Percentiles rank a stretch among this genome's conserved stretches.
phyloP scores from a whole-genome alignment of 2,113 vertebrate species.

The Sigmodon hispidus region DNA sequence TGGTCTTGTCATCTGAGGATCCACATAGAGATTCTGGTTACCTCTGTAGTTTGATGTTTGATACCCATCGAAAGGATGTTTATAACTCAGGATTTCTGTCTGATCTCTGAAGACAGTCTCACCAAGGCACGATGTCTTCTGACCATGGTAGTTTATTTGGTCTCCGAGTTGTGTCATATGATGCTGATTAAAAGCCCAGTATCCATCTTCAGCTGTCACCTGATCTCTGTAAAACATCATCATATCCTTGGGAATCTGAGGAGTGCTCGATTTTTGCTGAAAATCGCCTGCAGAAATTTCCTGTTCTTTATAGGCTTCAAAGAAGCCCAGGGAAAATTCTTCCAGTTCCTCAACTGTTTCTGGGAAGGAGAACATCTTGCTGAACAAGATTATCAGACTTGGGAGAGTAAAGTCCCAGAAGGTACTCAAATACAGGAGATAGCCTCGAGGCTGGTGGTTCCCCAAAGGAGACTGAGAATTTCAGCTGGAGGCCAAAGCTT shows the following conservation, averaged over 20 bases:
- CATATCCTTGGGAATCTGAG: rapidly evolving
- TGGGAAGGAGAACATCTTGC: background rate
- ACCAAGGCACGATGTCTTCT: background rate
- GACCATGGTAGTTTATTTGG: background rate
- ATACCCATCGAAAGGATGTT: background rate
- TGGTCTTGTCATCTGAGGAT: background rate
- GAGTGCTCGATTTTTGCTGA: background rate
- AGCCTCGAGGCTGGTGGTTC: rapidly evolving
- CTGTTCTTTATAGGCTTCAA: background rate
- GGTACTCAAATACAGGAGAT: background rate
- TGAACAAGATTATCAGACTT: background rate
- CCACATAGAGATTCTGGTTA: background rate
- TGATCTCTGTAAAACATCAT: rapidly evolving
- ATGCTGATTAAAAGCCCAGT: background rate
- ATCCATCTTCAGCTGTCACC: rapidly evolving
- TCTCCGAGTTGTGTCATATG: background rate
- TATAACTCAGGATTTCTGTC: too few species aligned
- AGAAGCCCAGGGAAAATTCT: background rate
- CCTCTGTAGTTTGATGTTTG: background rate
- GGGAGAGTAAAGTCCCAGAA: background rate
- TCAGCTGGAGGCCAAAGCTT: background rate
- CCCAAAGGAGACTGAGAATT: background rate
- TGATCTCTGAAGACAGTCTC: background rate
- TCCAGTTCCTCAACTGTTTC: background rate
- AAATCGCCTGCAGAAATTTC: background rate